Evolutionary conservation across 2,888 invertebrate species (phyloP), one percentile per base, ranked within the genome.

Genomic region (Rhodophaea formosa): DNA sequence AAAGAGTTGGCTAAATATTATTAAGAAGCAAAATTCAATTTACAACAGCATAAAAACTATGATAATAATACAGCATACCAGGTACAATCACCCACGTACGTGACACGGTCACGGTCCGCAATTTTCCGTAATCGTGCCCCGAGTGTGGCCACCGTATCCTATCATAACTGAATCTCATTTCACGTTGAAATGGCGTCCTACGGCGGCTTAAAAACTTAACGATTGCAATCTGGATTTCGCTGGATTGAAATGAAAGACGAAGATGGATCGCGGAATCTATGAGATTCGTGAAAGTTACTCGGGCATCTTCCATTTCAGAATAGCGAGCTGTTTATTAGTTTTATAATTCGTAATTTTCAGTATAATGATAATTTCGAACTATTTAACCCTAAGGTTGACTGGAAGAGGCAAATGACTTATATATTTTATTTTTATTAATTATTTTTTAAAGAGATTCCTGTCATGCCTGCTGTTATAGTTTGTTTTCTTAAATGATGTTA

Each of bases 111-210:
- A 8, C 10, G n/a, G 29, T 47, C 47, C 42, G 23, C 39, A 16
- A 52, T 44, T 54, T 44, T 15, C 8, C 15, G 29, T 43, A 44
- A 45, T 8, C 32, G 7, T 32, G 30, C 32, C n/a, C 54, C 16
- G 30, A 30, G 15, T 53, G 7, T 32, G 30, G 45, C n/a, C 45
- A 32, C 44, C 44, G 8, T 44, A 54, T 16, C 44, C 32, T 62
- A 66, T 71, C 68, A 66, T 68, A 67, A 66, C 67, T 67, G 67
- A 69, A 66, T 62, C 64, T 66, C 63, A 68, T 69, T 71, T 66
- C 60, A 59, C 57, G 58, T 66, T 63, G 60, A 64, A 64, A 63
- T 58, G 62, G 47, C 46, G 59, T 30, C 56, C 65, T 32, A 45
- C 16, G 45, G 17, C 44, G 47, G 44, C 16, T 14, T 17, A 32